Evolutionary conservation across 2,797 vertebrate species (phyloP).

Genomic region (Sebastes steindachneri): DNA sequence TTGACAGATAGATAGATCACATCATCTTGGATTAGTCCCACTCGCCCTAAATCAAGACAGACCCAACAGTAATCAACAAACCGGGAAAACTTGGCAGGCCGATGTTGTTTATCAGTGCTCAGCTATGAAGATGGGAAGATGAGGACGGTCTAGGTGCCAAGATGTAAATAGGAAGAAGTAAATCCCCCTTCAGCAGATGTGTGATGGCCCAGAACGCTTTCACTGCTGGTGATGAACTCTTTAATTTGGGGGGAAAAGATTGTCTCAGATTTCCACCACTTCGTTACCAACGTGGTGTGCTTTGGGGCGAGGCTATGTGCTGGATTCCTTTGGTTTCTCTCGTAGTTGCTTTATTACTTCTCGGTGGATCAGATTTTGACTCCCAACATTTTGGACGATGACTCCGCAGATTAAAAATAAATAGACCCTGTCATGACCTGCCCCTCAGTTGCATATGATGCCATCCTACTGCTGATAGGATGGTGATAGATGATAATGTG

Average conservation of each 20-base stretch:
- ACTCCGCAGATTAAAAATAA: background rate
- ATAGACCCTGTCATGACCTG: background rate
- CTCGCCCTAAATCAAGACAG: conserved; percentile 68
- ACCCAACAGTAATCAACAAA: conserved; percentile 72
- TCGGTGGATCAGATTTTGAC: background rate
- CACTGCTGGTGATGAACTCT: conserved; percentile 51
- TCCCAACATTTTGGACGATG: background rate
- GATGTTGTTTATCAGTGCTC: conserved; percentile 71
- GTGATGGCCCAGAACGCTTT: conserved; percentile 50
- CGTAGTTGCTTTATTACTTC: background rate
- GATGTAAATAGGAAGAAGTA: conserved; percentile 73
- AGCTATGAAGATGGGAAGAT: conserved; percentile 60
- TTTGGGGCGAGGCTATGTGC: background rate
- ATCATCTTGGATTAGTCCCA: conserved; percentile 69
- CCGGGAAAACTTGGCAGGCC: conserved; percentile 69
- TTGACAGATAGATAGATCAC: conserved; percentile 64
- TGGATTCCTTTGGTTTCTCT: background rate
- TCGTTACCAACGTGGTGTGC: background rate
- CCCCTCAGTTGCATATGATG: background rate
- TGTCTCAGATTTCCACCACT: conserved; percentile 31
- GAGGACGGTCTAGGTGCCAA: conserved; percentile 64
- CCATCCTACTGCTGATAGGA: background rate
- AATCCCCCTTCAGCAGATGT: conserved; percentile 73
- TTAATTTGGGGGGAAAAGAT: conserved; percentile 53
- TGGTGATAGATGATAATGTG: background rate